Evolutionary conservation across 2,113 vertebrate genomes (phyloP), one percentile per base, ranked within the genome.

Genomic region (Brevimyrus niger): DNA sequence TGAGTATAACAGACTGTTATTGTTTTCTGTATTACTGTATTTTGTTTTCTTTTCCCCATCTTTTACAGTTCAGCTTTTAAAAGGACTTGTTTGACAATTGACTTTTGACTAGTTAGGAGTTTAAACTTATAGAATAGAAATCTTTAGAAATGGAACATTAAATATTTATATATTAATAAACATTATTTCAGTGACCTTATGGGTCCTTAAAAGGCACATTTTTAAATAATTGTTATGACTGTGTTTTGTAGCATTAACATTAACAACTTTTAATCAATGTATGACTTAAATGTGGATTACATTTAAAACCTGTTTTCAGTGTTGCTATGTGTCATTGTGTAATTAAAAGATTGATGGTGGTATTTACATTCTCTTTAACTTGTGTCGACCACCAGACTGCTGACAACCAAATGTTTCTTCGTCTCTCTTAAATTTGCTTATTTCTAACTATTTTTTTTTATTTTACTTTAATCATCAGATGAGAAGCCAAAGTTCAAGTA

Each of bases 401-500:
- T 89, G 87, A 55, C 58, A 84, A n/a, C 53, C 9, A 69, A 31
- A 19, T 19, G 6, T 73, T 38, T 21, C 35, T 61, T 35, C 6
- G 27, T 35, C 48, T 55, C 31, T 35, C n/a, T 9, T 55, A 58
- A 76, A 87, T 38, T 1, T 84, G 17, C 35, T 3, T 0, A 13
- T 90, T 51, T 91, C 91, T 94, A 92, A 95, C 44, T 69, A 31
- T 89, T 87, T 89, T 92, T 90, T 90, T 88, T 10, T 11, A 13
- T 92, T 91, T 92, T 90, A 87, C 86, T 91, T 88, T 86, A 69
- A 92, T 86, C 89, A 91, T 93, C 87, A 97, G 97, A 98, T 89
- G 97, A 97, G 92, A 98, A 97, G 94, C 97, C 97, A 51, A 97
- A 96, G 94, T 96, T 95, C 93, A 97, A 97, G 97, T 97, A 94